A percentile compares a stretch with the other conserved stretches of the same genome.
These are phyloP conservation scores for Vesta saturnalis DNA, from an alignment of 2,888 invertebrate genomes.

Conservation along the genomic window DNA sequence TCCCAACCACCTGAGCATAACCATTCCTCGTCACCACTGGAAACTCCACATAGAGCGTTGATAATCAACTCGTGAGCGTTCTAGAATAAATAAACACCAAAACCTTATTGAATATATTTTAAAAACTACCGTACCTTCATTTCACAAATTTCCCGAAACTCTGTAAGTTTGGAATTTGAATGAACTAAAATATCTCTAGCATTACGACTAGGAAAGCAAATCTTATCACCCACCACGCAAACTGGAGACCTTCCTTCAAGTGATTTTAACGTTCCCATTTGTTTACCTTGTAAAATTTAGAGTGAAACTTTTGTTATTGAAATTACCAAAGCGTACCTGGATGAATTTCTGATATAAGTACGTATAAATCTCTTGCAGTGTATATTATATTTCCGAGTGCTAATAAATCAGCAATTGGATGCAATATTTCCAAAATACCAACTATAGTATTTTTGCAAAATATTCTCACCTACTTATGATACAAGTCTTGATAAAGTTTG, in stretches of 20 bases:
- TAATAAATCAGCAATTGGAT: slow-evolving; percentile 72
- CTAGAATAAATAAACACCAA: slow-evolving; percentile 30
- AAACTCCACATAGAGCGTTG: slow-evolving; percentile 52
- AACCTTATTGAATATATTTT: background rate
- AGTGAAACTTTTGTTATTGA: background rate
- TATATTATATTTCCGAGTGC: slow-evolving; percentile 67
- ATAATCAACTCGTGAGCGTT: slow-evolving; percentile 61
- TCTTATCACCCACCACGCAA: slow-evolving; percentile 58
- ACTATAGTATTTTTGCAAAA: slow-evolving; percentile 66
- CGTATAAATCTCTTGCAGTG: slow-evolving; percentile 70
- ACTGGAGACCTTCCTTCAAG: slow-evolving; percentile 67
- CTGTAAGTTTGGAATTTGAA: slow-evolving; percentile 52
- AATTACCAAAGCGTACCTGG: slow-evolving; percentile 59
- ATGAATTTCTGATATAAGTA: slow-evolving; percentile 68
- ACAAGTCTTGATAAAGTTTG: background rate
- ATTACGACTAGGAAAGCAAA: slow-evolving; percentile 62
- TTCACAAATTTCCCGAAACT: slow-evolving; percentile 22
- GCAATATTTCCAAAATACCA: slow-evolving; percentile 66
- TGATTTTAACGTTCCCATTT: slow-evolving; percentile 59
- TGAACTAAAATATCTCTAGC: slow-evolving; percentile 65
- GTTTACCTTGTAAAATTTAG: slow-evolving; percentile 17
- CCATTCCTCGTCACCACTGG: slow-evolving; percentile 44
- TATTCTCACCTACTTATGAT: slow-evolving; percentile 64
- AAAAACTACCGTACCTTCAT: slow-evolving; percentile 14
- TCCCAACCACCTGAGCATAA: slow-evolving; percentile 60